phyloP scores from a whole-genome alignment of 1,140 invertebrate species.

The Lethrus apterus region DNA sequence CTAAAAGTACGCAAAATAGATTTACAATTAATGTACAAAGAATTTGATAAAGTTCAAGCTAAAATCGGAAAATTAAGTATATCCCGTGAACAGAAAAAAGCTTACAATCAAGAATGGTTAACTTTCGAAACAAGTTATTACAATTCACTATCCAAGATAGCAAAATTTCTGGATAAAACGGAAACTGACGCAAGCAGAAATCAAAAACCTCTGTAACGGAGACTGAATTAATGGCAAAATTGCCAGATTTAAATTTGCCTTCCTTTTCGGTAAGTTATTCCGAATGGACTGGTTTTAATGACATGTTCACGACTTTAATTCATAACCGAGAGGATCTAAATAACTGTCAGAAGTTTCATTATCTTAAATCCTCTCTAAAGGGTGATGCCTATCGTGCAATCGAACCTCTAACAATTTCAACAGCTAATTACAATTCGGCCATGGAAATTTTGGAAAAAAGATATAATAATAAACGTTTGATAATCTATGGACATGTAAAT shows the following conservation, averaged over 20 bases:
- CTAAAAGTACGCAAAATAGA: no score
- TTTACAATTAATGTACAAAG: no score
- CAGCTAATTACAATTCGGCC: not conserved
- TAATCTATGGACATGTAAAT: not conserved
- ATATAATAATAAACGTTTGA: constrained; percentile 4
- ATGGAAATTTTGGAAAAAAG: not conserved
- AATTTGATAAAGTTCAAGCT: no score
- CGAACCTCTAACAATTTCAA: not conserved
- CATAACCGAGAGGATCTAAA: not conserved
- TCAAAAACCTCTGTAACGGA: no score
- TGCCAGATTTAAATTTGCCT: not conserved
- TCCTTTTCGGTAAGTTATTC: not conserved
- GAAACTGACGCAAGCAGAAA: no score
- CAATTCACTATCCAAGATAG: no score
- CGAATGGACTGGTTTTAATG: not conserved
- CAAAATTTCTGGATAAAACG: no score
- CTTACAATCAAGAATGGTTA: no score
- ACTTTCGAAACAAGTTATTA: no score
- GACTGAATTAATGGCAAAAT: no score
- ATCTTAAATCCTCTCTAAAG: constrained; percentile 3
- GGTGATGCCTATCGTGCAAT: not conserved
- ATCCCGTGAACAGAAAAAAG: no score
- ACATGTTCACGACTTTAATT: not conserved
- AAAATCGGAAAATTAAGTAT: no score
- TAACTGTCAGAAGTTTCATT: constrained; percentile 1